phyloP scores from a whole-genome alignment of 2,113 vertebrate species.

The Spea bombifrons region DNA sequence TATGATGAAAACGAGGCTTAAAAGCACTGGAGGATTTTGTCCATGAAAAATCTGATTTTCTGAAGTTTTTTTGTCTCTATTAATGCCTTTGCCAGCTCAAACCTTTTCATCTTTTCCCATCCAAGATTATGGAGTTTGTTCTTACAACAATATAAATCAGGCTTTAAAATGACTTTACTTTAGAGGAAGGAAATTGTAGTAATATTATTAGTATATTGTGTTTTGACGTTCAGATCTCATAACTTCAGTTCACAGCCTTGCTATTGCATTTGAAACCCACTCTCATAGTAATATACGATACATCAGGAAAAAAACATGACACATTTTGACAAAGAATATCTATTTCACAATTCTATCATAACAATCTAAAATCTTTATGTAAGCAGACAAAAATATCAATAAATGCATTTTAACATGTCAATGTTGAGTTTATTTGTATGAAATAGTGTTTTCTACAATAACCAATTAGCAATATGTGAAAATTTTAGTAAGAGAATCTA shows the following conservation, averaged over 20 bases:
- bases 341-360: neutral
- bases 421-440: no score
- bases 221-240: conserved; percentile 7
- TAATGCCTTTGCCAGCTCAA: conserved; percentile 34
- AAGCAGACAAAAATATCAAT: no score
- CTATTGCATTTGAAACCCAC: neutral
- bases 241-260: neutral
- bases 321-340: neutral
- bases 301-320: neutral
- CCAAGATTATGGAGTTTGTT: conserved; percentile 40
- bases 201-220: conserved; percentile 29
- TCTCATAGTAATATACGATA: neutral
- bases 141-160: conserved; percentile 43
- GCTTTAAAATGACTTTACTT: conserved; percentile 31
- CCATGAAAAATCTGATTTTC: conserved; percentile 32
- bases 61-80: conserved; percentile 38
- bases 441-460: no score
- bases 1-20: conserved; percentile 42
- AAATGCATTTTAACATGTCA: no score
- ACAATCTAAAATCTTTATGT: no score
- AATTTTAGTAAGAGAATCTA: no score
- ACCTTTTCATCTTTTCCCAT: conserved; percentile 42
- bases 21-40: conserved; percentile 29
- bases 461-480: no score
- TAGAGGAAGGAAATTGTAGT: conserved; percentile 21